Base-by-base conservation (phyloP, 2,113 vertebrate species). In the Macrotus californicus region DNA sequence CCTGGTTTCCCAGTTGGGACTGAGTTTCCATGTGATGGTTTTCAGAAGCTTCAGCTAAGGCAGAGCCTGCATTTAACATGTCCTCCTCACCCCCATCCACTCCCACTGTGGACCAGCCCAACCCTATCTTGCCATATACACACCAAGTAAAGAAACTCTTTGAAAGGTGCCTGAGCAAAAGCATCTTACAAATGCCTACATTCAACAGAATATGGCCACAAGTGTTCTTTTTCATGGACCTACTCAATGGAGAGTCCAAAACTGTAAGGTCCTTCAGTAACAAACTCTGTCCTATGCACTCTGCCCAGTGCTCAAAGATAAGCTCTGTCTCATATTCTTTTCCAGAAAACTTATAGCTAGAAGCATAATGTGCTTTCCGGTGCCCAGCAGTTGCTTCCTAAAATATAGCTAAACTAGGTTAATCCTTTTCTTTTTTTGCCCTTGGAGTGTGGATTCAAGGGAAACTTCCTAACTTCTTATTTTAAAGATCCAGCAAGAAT, bases 391-490 rank as follows among this genome's bases (percentile, higher is more conserved):
- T 66, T 90, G 89, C 79, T 95, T 97, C 89, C 87, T 94, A 91
- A 95, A 94, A 94, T 91, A 89, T 7, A 89, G 48, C n/a, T 91
- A 88, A 95, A 91, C 61, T 96, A 96, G 89, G 91, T 95, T 90
- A 91, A 82, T 77, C 34, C 11, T 16, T 61, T 59, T 85, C 43
- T 61, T 54, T 11, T 61, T 41, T 66, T 54, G 46, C 11, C 84
- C 87, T 96, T 96, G 64, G 84, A 95, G 73, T 83, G 3, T 41
- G 93, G 64, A 67, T 91, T 91, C 77, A 70, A 72, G 79, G 73
- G 81, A 95, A 93, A 66, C 59, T 72, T 91, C 41, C 50, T 87
- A 29, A 36, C 19, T 87, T 94, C 73, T 79, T 83, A 29, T 89
- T 96, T 87, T 85, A 95, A 94, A 89, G 46, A 61, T 41, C 43